Conservation (phyloP, 2,113 vertebrate species). For the Eurypyga helias region DNA sequence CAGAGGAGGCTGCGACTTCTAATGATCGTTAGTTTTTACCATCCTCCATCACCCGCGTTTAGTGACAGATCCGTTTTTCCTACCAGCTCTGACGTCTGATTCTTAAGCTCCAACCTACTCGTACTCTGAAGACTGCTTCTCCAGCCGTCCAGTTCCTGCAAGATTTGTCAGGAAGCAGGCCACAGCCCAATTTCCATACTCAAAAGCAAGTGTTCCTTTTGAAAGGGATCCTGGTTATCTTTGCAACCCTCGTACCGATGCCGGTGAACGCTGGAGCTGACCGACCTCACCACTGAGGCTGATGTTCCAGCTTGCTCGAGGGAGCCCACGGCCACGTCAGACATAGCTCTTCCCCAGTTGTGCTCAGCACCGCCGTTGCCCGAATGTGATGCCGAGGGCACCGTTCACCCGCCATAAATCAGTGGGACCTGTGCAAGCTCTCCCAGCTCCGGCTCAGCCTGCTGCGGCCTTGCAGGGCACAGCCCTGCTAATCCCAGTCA, state of each 20-base stretch:
- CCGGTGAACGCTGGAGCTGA: not conserved
- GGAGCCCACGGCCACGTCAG: not conserved
- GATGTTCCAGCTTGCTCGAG: not conserved
- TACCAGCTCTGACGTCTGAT: not conserved
- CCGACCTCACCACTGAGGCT: not conserved
- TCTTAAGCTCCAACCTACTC: not conserved
- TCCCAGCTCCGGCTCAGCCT: not conserved
- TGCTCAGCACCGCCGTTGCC: not conserved
- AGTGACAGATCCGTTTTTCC: not conserved
- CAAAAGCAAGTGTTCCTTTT: not conserved
- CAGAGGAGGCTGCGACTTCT: not conserved
- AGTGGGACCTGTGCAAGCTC: not conserved
- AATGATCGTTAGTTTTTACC: not conserved
- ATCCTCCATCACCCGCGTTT: not conserved
- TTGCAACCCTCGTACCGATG: not conserved
- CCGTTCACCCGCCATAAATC: not conserved
- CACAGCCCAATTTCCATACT: not conserved
- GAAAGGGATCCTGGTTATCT: not conserved
- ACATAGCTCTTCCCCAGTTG: not conserved
- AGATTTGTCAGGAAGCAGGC: not conserved
- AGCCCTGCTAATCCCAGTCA: not conserved
- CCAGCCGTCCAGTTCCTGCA: not conserved
- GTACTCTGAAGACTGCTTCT: not conserved
- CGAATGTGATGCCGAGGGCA: not conserved
- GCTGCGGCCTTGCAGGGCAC: accelerated